Evolutionary conservation across 2,113 vertebrate genomes (phyloP), one percentile per base, ranked within the genome.

Genomic region (Phalacrocorax aristotelis): DNA sequence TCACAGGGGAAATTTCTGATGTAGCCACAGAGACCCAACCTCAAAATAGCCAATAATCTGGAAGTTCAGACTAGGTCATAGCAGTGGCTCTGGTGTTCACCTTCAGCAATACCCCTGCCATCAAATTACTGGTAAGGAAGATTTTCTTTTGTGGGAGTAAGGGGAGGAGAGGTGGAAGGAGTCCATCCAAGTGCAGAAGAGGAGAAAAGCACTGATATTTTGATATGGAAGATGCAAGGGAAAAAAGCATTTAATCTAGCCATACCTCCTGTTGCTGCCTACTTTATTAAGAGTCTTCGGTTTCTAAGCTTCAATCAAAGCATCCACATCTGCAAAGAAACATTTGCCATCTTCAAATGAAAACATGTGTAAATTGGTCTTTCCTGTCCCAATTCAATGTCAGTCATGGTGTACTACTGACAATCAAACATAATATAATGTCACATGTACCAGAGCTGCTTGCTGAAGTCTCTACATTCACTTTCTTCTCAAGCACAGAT

Each of bases 301-400:
- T 90, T 93, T 95, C 78, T 48, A 55, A 74, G 26, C 54, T 88
- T 95, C 87, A 91, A 17, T 90, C 82, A 89, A 75, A 83, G 79
- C 62, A 86, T 6, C 46, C 40, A 42, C 52, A 91, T 40, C 76
- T 90, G 76, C 68, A 92, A 77, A 88, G 60, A 68, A 95, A 48
- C 3, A 2, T 64, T 87, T 82, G 25, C 75, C 23, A 55, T 55
- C 70, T 85, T 95, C 90, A 83, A 48, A n/a, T 55, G 32, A 80
- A 94, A 93, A 58, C 48, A 8, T 13, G 49, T 83, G 83, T 84
- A 89, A 88, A 89, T 91, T 80, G 75, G 62, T 71, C 51, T 66
- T 91, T 49, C 54, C 68, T 93, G 88, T 83, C 42, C 92, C 88
- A 90, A 2, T 80, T 69, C 1, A 0, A 71, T 51, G 86, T 54